These are phyloP conservation scores for Atta colombica DNA, from an alignment of 1,140 invertebrate species.

Conservation along the genomic window DNA sequence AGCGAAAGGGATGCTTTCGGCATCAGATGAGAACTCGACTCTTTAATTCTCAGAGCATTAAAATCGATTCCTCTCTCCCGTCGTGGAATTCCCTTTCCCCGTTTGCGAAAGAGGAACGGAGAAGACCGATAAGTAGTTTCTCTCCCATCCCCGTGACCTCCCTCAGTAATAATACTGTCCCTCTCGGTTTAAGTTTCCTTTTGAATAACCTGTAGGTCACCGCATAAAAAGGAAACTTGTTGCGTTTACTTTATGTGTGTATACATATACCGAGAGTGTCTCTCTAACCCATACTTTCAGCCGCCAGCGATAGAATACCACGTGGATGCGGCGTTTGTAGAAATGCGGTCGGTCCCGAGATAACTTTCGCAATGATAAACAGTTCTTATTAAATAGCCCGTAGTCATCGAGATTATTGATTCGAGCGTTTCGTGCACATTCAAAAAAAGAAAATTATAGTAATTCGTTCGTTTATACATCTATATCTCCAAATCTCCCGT, in stretches of 20 bases:
- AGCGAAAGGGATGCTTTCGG: slow-evolving; percentile 52
- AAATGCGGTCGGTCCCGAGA: slow-evolving; percentile 18
- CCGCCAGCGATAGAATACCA: slow-evolving; percentile 36
- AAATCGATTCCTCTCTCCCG: slow-evolving; percentile 45
- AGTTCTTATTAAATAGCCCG: neutral
- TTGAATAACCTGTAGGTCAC: slow-evolving; percentile 78
- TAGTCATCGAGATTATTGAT: neutral
- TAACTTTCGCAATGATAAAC: slow-evolving; percentile 46
- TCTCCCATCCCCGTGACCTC: slow-evolving; percentile 70
- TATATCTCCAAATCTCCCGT: neutral
- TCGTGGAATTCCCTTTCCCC: slow-evolving; percentile 36
- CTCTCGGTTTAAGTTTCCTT: slow-evolving; percentile 76
- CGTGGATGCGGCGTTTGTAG: slow-evolving; percentile 22
- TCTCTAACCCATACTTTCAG: slow-evolving; percentile 22
- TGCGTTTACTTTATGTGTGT: slow-evolving; percentile 65
- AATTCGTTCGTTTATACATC: neutral
- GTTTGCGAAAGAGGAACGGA: slow-evolving; percentile 48
- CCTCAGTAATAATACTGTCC: slow-evolving; percentile 74
- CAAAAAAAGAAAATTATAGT: neutral
- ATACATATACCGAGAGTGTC: slow-evolving; percentile 42
- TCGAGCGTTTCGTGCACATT: neutral
- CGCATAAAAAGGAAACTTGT: slow-evolving; percentile 78
- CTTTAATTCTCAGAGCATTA: slow-evolving; percentile 57
- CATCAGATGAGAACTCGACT: slow-evolving; percentile 42
- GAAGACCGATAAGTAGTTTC: slow-evolving; percentile 74